phyloP scores from a whole-genome alignment of 2,113 vertebrate genomes.

The Pomatorhinus ruficollis region DNA sequence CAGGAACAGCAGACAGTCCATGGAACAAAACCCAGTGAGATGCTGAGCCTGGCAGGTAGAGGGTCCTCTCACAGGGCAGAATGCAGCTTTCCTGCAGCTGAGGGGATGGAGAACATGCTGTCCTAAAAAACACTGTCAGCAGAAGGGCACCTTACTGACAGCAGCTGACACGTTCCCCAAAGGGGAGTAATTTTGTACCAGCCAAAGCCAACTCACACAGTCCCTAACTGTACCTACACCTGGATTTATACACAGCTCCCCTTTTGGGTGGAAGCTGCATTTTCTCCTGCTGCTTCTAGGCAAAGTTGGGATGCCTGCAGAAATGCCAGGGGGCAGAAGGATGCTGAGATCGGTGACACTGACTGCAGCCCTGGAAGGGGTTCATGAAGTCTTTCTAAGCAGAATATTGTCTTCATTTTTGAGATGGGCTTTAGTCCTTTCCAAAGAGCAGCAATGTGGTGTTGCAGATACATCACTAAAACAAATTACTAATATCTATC shows the following conservation, averaged over 20 bases:
- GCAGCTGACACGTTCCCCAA: background rate
- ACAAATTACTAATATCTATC: background rate
- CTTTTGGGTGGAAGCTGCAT: background rate
- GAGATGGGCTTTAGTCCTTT: background rate
- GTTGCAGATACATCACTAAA: background rate
- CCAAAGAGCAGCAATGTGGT: background rate
- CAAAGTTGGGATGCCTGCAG: background rate
- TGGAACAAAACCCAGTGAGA: background rate
- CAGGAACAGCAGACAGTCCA: background rate
- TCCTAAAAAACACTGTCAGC: rapidly evolving
- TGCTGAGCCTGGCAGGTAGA: background rate
- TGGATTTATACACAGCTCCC: background rate
- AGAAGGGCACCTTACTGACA: background rate
- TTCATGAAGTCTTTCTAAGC: background rate
- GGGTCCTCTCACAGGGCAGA: background rate
- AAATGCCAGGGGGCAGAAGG: background rate
- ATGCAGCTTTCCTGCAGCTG: background rate
- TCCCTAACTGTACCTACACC: background rate
- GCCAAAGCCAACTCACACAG: background rate
- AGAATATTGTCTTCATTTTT: background rate
- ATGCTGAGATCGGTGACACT: background rate
- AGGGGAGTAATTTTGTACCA: background rate
- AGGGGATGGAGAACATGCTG: background rate
- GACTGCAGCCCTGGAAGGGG: background rate
- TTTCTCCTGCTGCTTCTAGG: background rate